Evolutionary conservation across 2,888 invertebrate genomes (phyloP), one percentile per base, ranked within the genome.

Genomic region (Biston betularia): DNA sequence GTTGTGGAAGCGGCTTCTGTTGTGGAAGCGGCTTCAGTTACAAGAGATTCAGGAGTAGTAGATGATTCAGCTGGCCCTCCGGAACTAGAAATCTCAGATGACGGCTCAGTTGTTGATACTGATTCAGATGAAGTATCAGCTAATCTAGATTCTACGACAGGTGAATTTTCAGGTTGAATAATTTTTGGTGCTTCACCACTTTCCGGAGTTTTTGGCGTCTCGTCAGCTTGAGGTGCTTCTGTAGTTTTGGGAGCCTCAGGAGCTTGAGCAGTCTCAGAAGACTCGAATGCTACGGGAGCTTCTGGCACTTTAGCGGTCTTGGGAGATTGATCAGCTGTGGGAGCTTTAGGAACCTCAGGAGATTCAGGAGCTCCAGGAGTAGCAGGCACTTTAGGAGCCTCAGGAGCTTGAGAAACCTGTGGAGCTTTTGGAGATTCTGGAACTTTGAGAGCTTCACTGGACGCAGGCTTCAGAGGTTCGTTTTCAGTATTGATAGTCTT

Each of bases 401-500:
- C 49, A 0, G 44, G 2, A 35, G 15, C 46, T 38, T 24, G 1
- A 2, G 24, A 3, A 24, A 3, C 1, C 3, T 24, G 1, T 24
- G 24, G 24, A 24, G 3, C 24, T 24, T 57, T 34, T 12, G 58
- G 33, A 38, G 49, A 8, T 46, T 56, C 33, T 44, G 65, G n/a
- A 34, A 53, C 49, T 56, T 48, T 46, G 48, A 65, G 44, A 11
- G 46, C 48, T 3, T 48, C 15, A 42, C 33, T 54, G 45, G 56
- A 46, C 46, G 12, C 42, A 1, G 42, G 54, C 33, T 40, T 54
- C 7, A 72, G 77, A 50, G 86, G 83, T 49, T 74, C 76, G 42
- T 81, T 72, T 55, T 73, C 75, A 34, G 74, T 84, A 10, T 86
- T 82, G 11, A 69, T 83, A 56, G 79, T 72, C 74, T 89, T 89